Percentiles rank a stretch among this genome's conserved stretches.
phyloP scores from a whole-genome alignment of 2,888 invertebrate species.

The Loripinus fragilis region DNA sequence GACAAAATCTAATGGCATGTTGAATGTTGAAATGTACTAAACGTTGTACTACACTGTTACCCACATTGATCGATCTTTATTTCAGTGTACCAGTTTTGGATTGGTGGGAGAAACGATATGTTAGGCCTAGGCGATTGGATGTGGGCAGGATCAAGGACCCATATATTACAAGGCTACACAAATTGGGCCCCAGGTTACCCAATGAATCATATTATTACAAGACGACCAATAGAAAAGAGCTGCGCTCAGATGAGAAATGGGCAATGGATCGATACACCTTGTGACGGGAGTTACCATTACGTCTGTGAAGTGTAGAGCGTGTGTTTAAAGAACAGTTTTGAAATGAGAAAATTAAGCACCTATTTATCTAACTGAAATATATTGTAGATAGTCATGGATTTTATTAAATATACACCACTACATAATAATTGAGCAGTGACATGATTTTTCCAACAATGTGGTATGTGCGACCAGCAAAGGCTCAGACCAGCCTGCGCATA shows the following conservation, averaged over 20 bases:
- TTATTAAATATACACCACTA: too few relatives aligned
- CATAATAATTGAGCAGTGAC: too few relatives aligned
- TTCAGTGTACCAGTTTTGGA: neutral
- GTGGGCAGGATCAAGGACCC: neutral
- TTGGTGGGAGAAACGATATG: slow-evolving; percentile 1
- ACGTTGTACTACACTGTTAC: too few relatives aligned
- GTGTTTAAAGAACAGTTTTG: too few relatives aligned
- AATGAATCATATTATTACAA: neutral
- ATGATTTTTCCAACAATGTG: too few relatives aligned
- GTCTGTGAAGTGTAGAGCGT: slow-evolving; percentile 1
- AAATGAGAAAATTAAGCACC: too few relatives aligned
- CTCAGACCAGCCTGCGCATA: too few relatives aligned
- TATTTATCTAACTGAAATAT: too few relatives aligned
- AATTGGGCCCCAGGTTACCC: neutral
- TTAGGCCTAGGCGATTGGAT: neutral
- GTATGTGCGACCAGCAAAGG: too few relatives aligned
- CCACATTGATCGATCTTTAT: neutral
- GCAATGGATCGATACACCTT: neutral
- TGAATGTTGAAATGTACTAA: too few relatives aligned
- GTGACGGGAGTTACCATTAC: neutral
- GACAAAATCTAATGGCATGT: too few relatives aligned
- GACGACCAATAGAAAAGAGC: neutral
- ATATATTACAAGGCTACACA: neutral
- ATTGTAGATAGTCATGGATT: too few relatives aligned
- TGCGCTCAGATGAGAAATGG: neutral